phyloP scores from a whole-genome alignment of 1,140 invertebrate genomes.

The Heliothis virescens region DNA sequence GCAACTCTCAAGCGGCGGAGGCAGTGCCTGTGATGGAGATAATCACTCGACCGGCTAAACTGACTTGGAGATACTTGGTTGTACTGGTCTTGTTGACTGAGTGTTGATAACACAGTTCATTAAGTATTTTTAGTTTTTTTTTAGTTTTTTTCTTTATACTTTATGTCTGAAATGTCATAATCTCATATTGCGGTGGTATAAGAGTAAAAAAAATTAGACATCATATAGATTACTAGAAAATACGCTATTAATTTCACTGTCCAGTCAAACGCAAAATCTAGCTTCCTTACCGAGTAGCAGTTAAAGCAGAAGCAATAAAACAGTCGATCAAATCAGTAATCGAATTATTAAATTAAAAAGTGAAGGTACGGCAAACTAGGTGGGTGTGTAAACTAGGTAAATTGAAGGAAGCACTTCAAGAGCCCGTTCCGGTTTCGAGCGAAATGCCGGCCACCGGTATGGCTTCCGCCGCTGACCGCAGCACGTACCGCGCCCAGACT shows the following conservation, averaged over 20 bases:
- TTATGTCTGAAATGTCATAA: no score
- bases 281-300: no score
- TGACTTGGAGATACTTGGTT: background rate
- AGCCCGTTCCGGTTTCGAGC: constrained; percentile 63
- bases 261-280: no score
- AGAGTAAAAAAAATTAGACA: no score
- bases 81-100: background rate
- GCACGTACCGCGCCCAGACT: constrained; percentile 53
- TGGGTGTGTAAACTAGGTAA: constrained; percentile 69
- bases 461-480: constrained; percentile 74
- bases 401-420: constrained; percentile 77
- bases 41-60: constrained; percentile 27
- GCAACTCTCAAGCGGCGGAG: background rate
- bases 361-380: constrained; percentile 9
- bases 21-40: constrained; percentile 23
- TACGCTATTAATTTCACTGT: no score
- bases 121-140: no score
- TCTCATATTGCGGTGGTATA: no score
- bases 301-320: background rate
- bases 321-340: background rate
- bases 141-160: no score
- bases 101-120: background rate
- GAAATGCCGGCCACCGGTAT: constrained; percentile 53
- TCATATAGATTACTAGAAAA: no score
- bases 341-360: constrained; percentile 36